Evolutionary conservation across 2,113 vertebrate species (phyloP).

Genomic region (Cheirogaleus medius): DNA sequence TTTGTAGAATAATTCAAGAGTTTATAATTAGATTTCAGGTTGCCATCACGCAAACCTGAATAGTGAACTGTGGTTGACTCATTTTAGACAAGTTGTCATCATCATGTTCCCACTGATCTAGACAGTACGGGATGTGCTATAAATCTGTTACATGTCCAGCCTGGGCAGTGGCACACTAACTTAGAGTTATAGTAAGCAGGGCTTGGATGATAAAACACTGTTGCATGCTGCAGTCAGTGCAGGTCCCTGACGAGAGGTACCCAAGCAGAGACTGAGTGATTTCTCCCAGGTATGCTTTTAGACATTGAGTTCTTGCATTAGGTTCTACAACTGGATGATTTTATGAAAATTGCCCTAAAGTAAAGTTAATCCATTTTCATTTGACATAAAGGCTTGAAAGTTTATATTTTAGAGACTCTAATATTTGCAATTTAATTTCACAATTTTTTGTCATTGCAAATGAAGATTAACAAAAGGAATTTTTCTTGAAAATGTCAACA

Average conservation of each 20-base stretch:
- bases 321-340: not conserved
- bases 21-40: not conserved
- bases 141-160: not conserved
- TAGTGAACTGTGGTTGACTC: not conserved
- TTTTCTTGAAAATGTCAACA: not conserved
- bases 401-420: not conserved
- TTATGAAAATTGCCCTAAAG: not conserved
- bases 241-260: not conserved
- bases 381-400: not conserved
- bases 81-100: not conserved
- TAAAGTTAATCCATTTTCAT: not conserved
- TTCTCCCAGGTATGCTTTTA: not conserved
- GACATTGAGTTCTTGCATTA: not conserved
- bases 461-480: not conserved
- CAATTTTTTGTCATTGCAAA: not conserved
- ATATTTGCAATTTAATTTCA: not conserved
- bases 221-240: not conserved
- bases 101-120: not conserved
- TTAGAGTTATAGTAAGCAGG: not conserved
- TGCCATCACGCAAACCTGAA: not conserved
- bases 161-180: not conserved
- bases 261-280: not conserved
- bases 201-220: not conserved
- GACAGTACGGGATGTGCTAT: not conserved
- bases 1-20: not conserved